Percentiles rank a stretch among this genome's conserved stretches.
Conservation (phyloP, 2,888 invertebrate genomes). For the Parelbella ahira region DNA sequence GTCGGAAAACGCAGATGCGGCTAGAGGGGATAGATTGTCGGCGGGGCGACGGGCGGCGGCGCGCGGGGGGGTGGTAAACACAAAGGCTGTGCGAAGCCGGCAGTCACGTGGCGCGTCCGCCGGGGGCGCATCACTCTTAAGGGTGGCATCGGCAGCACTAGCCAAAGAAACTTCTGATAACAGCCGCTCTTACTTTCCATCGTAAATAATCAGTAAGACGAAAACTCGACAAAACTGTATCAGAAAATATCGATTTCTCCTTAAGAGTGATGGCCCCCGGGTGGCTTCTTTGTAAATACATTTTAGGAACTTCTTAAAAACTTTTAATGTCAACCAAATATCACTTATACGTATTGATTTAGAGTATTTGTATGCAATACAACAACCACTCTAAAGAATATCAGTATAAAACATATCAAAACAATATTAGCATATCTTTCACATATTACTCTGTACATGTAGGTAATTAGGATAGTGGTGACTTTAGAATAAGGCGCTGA, state of each 20-base stretch:
- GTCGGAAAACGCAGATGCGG: conserved; percentile 34
- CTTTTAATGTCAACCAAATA: conserved; percentile 27
- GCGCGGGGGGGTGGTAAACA: conserved; percentile 62
- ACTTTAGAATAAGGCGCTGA: too few relatives aligned
- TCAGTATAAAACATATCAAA: conserved; percentile 78
- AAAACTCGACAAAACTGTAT: conserved; percentile 3
- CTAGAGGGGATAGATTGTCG: conserved; percentile 37
- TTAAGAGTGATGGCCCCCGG: conserved; percentile 73
- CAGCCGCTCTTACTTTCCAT: conserved; percentile 26
- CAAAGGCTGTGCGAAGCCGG: conserved; percentile 59
- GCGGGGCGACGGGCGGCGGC: conserved; percentile 37
- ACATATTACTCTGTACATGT: conserved; percentile 27
- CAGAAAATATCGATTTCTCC: conserved; percentile 30
- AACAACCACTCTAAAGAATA: conserved; percentile 77
- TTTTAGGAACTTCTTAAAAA: conserved; percentile 38
- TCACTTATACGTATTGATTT: conserved; percentile 59
- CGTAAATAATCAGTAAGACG: background rate
- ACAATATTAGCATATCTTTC: conserved; percentile 51
- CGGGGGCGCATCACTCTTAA: conserved; percentile 79
- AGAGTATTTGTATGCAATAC: conserved; percentile 66
- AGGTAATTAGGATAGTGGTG: too few relatives aligned
- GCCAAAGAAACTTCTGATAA: conserved; percentile 33
- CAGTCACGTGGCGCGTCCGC: conserved; percentile 78
- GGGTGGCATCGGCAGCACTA: conserved; percentile 45
- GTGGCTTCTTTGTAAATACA: conserved; percentile 19